Evolutionary conservation across 2,797 vertebrate species (phyloP).

Genomic region (Myotis myotis): DNA sequence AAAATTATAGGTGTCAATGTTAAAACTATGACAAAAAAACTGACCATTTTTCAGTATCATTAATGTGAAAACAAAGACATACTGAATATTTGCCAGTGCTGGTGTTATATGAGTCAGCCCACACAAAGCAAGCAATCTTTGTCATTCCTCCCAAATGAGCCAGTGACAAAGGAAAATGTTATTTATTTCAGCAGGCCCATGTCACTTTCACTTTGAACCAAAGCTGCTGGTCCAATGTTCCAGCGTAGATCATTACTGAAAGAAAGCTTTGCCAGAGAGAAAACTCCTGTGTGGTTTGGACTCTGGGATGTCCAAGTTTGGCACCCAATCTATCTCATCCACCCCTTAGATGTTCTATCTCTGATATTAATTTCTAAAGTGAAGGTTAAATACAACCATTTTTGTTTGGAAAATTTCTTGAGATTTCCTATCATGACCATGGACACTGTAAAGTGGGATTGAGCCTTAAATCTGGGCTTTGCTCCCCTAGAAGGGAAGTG

Average conservation of each 20-base stretch:
- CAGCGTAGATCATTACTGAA: not conserved
- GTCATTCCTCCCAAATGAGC: not conserved
- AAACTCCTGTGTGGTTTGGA: not conserved
- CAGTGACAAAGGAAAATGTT: not conserved
- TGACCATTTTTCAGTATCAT: not conserved
- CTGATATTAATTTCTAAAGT: constrained; percentile 29
- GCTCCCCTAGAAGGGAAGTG: not conserved
- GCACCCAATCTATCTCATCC: not conserved
- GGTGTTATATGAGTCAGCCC: not conserved
- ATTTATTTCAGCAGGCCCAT: not conserved
- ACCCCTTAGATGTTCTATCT: not conserved
- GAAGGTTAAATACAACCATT: not conserved
- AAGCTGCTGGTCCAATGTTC: not conserved
- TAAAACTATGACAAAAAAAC: not conserved
- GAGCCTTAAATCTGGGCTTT: not conserved
- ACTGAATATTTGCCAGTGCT: not conserved
- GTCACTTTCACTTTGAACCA: constrained; percentile 7
- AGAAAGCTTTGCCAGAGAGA: not conserved
- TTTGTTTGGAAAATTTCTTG: constrained; percentile 4
- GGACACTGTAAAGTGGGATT: not conserved
- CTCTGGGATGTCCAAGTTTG: not conserved
- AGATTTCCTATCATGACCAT: not conserved
- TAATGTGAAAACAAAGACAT: not conserved
- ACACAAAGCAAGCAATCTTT: not conserved
- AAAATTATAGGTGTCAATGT: not conserved